phyloP scores from a whole-genome alignment of 2,113 vertebrate species.

The Tyrannus savana region DNA sequence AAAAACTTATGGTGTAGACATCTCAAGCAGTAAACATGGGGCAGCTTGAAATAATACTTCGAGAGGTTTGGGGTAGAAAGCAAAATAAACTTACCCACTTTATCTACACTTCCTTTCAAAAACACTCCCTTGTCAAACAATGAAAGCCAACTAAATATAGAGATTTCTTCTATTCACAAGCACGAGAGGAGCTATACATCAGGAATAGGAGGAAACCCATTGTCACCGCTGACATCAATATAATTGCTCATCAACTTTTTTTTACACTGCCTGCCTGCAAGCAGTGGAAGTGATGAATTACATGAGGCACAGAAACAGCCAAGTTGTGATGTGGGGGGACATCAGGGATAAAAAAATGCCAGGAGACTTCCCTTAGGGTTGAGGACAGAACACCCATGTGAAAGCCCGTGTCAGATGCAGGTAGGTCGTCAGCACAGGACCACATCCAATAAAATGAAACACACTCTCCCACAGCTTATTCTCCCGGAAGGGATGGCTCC shows the following conservation, averaged over 20 bases:
- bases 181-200: neutral
- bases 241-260: slow-evolving; percentile 14
- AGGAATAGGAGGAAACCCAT: neutral
- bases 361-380: neutral
- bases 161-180: neutral
- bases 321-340: neutral
- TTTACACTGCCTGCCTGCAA: neutral
- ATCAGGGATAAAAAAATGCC: neutral
- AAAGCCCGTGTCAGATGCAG: neutral
- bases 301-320: neutral
- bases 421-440: neutral
- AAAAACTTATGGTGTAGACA: neutral
- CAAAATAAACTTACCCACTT: neutral
- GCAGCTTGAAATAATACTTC: neutral
- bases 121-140: neutral
- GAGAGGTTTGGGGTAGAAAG: neutral
- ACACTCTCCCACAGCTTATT: neutral
- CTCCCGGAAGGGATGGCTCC: neutral
- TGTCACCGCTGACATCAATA: neutral
- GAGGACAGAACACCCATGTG: neutral
- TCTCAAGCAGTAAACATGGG: neutral
- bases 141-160: neutral
- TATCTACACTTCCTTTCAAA: neutral
- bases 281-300: neutral
- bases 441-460: neutral